These are phyloP conservation scores for Apaloderma vittatum DNA, from an alignment of 2,113 vertebrate genomes.

Conservation along the genomic window DNA sequence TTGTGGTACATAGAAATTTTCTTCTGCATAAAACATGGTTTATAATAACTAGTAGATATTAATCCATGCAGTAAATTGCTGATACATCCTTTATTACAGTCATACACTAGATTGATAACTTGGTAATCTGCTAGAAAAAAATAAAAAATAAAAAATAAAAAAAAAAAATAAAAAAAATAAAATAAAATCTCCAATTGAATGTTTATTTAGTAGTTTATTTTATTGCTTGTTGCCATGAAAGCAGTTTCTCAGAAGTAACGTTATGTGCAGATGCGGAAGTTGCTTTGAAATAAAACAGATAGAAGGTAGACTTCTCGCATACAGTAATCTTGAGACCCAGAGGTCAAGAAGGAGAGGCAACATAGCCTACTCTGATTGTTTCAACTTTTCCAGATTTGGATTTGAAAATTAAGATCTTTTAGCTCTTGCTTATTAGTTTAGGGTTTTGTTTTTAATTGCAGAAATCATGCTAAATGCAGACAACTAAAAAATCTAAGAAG, in stretches of 20 bases:
- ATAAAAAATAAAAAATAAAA: too few relatives aligned
- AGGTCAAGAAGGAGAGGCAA: background rate
- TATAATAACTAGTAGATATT: background rate
- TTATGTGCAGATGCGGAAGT: background rate
- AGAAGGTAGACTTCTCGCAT: rapidly evolving
- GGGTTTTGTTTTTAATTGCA: background rate
- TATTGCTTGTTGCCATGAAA: background rate
- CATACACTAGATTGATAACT: background rate
- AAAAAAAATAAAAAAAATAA: background rate
- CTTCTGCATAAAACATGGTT: background rate
- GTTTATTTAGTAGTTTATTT: background rate
- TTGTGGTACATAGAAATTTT: background rate
- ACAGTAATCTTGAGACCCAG: background rate
- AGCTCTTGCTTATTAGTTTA: background rate
- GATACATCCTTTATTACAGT: background rate
- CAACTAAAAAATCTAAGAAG: background rate
- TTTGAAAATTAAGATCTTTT: background rate
- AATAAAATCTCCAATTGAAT: background rate
- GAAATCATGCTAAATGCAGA: background rate
- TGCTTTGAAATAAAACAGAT: background rate
- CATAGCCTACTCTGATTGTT: background rate
- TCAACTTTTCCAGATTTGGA: background rate
- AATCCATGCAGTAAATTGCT: background rate
- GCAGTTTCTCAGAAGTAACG: background rate
- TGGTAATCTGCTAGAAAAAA: background rate